Base-by-base conservation (phyloP, 2,888 invertebrate species). In the Arge pagana region DNA sequence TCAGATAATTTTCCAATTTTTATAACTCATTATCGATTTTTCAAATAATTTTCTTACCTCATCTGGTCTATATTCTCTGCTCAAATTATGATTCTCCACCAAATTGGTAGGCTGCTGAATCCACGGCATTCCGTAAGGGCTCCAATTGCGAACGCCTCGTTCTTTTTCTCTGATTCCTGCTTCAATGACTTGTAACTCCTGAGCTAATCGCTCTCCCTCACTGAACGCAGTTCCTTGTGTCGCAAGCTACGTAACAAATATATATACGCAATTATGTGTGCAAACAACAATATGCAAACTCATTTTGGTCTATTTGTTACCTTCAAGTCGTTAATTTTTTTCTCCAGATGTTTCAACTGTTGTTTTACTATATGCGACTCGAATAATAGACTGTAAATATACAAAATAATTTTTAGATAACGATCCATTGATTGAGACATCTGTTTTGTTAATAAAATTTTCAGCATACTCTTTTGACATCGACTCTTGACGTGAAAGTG, bases 151-250 rank as follows among this genome's bases (percentile, higher is more conserved):
- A 35, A 82, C 80, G 60, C 83, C 83, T 55, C 82, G 83, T 59
- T 85, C 83, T 62, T 82, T 82, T 61, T 84, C 83, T 28, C 82
- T 78, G 57, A 85, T 84, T 21, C 83, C 83, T 56, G 83, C 83
- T 64, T 85, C 83, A 19, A 85, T 83, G 64, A 83, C 73, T 56
- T 82, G 82, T 50, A 84, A 71, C 64, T 85, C 84, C 62, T 83
- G 83, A 7, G 82, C 79, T 26, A 85, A 70, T 53, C 82, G 74
- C 57, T 85, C 83, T 13, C 82, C 80, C 59, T 84, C 83, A 52
- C 72, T 79, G 48, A 82, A 72, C 8, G 77, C 78, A 8, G 80
- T 78, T 28, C 81, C 81, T 61, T 83, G 80, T 1, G 82, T 81
- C 8, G 81, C 80, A 51, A 83, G 73, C 77, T 78, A 48, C 24